These are phyloP conservation scores for Rissa tridactyla DNA, from an alignment of 2,113 vertebrate species.

Conservation along the genomic window DNA sequence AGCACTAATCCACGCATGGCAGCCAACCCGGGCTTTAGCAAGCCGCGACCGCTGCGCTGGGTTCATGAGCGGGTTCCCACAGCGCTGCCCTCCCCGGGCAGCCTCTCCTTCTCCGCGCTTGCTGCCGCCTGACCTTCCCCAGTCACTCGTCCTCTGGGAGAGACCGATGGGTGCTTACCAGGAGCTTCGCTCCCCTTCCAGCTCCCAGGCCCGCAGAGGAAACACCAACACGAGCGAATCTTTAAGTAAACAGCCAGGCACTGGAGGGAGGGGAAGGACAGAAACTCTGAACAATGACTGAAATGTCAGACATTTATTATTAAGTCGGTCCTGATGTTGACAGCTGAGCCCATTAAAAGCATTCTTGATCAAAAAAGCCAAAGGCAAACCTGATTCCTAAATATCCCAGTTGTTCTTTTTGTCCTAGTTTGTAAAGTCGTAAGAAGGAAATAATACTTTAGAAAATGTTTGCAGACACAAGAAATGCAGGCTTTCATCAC, in stretches of 20 bases:
- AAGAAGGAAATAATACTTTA: neutral
- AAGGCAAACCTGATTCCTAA: conserved; percentile 39
- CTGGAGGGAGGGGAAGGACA: neutral
- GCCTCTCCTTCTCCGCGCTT: neutral
- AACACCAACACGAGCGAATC: neutral
- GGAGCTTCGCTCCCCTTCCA: neutral
- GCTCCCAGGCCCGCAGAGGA: neutral
- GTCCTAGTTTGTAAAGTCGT: conserved; percentile 35
- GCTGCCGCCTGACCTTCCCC: neutral
- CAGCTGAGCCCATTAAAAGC: conserved; percentile 36
- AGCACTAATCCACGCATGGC: neutral
- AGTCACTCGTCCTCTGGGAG: neutral
- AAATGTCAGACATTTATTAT: conserved; percentile 49
- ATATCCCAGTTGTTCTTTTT: conserved; percentile 24
- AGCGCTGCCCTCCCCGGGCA: neutral
- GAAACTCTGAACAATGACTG: neutral
- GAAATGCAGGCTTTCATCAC: neutral
- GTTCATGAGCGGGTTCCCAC: conserved; percentile 9
- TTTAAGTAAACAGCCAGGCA: neutral
- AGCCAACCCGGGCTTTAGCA: neutral
- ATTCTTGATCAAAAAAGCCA: conserved; percentile 44
- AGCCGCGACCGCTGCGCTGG: neutral
- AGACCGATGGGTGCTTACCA: neutral
- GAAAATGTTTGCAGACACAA: neutral
- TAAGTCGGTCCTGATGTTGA: neutral